These are phyloP conservation scores for Zapus hudsonius DNA, from an alignment of 2,113 vertebrate genomes.

Conservation along the genomic window DNA sequence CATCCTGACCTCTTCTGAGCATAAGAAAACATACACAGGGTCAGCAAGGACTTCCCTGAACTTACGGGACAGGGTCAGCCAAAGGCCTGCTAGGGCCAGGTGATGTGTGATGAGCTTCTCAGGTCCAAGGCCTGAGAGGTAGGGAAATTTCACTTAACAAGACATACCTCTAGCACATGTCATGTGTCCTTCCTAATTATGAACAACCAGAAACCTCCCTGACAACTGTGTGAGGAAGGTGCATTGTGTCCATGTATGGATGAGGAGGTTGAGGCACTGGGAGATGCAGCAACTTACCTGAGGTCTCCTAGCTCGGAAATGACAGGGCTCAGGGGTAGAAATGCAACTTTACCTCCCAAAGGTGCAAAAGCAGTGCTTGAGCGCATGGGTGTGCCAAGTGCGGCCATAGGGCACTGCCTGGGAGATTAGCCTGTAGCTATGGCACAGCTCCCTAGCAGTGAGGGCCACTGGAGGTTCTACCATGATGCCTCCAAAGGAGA, in stretches of 20 bases:
- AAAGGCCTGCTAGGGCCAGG: neutral
- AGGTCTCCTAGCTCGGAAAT: neutral
- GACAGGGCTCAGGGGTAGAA: neutral
- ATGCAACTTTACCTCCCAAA: neutral
- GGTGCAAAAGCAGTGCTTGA: neutral
- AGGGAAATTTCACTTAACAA: neutral
- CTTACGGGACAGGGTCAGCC: neutral
- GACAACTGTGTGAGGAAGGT: neutral
- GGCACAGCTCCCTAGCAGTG: neutral
- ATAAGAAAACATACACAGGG: conserved; percentile 2
- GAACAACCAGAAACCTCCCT: neutral
- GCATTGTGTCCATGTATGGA: neutral
- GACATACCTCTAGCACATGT: neutral
- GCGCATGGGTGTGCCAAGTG: neutral
- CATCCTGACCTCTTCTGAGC: too few relatives aligned
- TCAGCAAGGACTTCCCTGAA: conserved; percentile 27
- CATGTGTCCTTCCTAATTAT: neutral
- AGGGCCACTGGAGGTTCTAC: neutral
- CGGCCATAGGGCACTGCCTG: neutral
- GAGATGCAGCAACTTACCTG: neutral
- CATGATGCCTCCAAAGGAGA: neutral
- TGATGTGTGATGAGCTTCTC: neutral
- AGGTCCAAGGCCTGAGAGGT: neutral
- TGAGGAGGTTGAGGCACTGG: neutral
- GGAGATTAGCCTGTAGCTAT: neutral